Evolutionary conservation across 2,113 vertebrate species (phyloP).

Genomic region (Desmodus rotundus): DNA sequence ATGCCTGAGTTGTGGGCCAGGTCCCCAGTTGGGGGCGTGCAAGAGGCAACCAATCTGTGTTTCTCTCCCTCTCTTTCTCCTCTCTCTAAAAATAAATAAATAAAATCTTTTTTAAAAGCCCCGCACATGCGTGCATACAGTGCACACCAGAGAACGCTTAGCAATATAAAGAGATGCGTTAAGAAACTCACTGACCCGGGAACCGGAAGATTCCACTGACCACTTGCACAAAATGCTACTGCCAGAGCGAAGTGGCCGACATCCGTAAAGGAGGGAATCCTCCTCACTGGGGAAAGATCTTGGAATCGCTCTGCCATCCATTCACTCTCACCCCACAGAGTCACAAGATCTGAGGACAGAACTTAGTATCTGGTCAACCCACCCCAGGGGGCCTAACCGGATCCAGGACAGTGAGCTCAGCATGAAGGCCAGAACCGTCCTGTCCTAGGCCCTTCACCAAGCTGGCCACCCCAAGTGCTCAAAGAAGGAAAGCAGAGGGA

Average conservation of each 20-base stretch:
- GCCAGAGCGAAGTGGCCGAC: constrained; percentile 32
- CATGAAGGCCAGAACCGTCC: not conserved
- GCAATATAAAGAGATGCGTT: not conserved
- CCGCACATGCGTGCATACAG: not conserved
- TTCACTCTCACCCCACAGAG: constrained; percentile 44
- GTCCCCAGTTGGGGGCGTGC: too few relatives aligned
- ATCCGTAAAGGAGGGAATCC: not conserved
- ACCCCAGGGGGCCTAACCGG: not conserved
- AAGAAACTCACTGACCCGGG: constrained; percentile 22
- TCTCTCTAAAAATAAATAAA: too few relatives aligned
- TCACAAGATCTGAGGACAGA: constrained; percentile 49
- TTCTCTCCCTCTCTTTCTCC: too few relatives aligned
- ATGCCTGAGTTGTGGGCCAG: too few relatives aligned
- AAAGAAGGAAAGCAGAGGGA: not conserved
- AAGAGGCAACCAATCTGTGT: too few relatives aligned
- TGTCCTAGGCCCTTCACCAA: not conserved
- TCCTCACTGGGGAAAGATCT: not conserved
- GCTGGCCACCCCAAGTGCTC: not conserved
- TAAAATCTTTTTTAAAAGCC: too few relatives aligned
- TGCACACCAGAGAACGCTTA: not conserved
- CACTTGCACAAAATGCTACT: constrained; percentile 3
- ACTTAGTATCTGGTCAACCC: not conserved
- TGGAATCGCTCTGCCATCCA: not conserved
- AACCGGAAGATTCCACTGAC: not conserved
- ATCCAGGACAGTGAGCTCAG: not conserved